Evolutionary conservation across 2,113 vertebrate genomes (phyloP).

Genomic region (Hemibagrus wyckioides): DNA sequence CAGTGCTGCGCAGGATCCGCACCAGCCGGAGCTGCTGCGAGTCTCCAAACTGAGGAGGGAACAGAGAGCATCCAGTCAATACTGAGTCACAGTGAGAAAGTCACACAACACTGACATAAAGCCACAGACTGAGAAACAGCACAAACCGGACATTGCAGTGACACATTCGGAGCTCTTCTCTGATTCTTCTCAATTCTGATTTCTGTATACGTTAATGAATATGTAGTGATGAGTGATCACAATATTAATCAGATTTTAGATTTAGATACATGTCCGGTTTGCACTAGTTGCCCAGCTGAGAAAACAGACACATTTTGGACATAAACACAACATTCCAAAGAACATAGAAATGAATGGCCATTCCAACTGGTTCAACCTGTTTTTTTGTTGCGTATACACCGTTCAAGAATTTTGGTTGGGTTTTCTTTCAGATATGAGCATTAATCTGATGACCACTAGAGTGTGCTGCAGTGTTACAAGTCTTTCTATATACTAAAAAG

Average conservation of each 20-base stretch:
- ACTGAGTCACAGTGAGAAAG: neutral
- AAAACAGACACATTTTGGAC: constrained; percentile 38
- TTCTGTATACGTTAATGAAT: neutral
- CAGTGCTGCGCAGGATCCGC: constrained; percentile 93
- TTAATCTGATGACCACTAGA: constrained; percentile 60
- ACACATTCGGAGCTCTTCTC: constrained; percentile 39
- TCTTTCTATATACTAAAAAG: constrained; percentile 1
- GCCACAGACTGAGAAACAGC: constrained; percentile 39
- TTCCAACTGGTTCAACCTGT: constrained; percentile 67
- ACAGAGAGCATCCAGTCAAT: constrained; percentile 25
- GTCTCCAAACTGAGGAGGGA: constrained; percentile 86
- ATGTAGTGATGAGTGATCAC: neutral
- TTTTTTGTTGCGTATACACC: neutral
- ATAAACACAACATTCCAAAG: constrained; percentile 59
- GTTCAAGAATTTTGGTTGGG: neutral
- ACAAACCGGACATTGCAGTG: neutral
- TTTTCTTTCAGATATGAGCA: neutral
- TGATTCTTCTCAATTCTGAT: neutral
- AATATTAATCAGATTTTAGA: neutral
- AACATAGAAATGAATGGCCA: constrained; percentile 66
- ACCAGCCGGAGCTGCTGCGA: constrained; percentile 96
- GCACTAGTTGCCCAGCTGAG: constrained; percentile 63
- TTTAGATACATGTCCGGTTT: constrained; percentile 56
- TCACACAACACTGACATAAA: constrained; percentile 26
- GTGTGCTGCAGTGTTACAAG: constrained; percentile 49